Evolutionary conservation across 2,797 vertebrate species (phyloP).

Genomic region (Clamator glandarius): DNA sequence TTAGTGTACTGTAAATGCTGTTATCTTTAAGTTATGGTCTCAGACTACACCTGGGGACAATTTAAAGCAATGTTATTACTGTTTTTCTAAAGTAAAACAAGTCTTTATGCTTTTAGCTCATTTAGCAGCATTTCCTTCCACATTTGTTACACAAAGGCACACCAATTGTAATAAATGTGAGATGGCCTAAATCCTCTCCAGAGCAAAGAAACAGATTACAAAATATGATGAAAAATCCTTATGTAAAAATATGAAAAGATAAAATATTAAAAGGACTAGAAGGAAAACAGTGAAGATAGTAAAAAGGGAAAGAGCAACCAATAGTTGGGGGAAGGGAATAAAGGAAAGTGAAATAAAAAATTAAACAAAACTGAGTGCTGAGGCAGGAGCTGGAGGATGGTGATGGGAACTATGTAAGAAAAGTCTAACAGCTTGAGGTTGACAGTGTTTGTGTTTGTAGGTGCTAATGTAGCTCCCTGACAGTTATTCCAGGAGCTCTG

Average conservation of each 20-base stretch:
- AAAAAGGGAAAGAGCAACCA: background rate
- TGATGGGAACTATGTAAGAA: constrained; percentile 2
- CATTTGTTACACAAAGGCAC: background rate
- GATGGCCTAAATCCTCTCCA: background rate
- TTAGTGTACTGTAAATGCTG: background rate
- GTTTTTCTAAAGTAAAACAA: background rate
- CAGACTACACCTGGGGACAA: background rate
- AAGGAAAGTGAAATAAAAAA: background rate
- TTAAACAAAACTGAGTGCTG: background rate
- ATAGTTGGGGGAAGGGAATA: background rate
- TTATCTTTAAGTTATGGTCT: background rate
- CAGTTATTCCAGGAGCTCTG: background rate
- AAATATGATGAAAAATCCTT: background rate
- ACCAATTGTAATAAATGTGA: background rate
- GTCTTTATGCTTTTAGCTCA: background rate
- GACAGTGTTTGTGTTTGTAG: constrained; percentile 1
- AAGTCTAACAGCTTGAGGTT: background rate
- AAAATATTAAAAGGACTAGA: background rate
- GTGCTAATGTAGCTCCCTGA: background rate
- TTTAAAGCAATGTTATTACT: background rate
- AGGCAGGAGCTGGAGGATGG: background rate
- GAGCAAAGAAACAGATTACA: background rate
- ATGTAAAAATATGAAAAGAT: background rate
- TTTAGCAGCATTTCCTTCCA: background rate
- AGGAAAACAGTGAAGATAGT: background rate